Evolutionary conservation across 2,797 vertebrate species (phyloP).

Genomic region (Cynodonichthys magdalenae): DNA sequence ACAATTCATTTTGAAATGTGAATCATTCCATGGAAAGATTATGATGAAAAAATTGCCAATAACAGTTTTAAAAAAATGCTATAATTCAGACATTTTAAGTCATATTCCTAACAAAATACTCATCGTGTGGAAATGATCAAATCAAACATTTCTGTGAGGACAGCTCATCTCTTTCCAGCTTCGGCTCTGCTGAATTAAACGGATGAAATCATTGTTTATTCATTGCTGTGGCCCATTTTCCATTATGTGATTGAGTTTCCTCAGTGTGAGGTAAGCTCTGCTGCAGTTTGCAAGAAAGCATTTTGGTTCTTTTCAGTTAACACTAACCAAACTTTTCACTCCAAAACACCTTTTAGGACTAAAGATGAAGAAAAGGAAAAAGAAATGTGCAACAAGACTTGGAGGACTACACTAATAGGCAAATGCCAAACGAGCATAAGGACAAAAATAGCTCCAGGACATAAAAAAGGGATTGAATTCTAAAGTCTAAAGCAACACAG

Average conservation of each 20-base stretch:
- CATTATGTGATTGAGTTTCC: slow-evolving; percentile 22
- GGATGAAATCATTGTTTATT: slow-evolving; percentile 26
- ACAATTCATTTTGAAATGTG: slow-evolving; percentile 45
- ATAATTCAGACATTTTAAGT: slow-evolving; percentile 22
- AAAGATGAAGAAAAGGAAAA: slow-evolving; percentile 3
- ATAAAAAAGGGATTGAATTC: slow-evolving; percentile 31
- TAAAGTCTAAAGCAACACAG: slow-evolving; percentile 12
- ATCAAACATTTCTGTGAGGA: slow-evolving; percentile 27
- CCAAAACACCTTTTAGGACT: slow-evolving; percentile 20
- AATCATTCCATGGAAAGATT: slow-evolving; percentile 19
- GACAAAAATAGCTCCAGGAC: slow-evolving; percentile 43
- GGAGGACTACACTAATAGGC: slow-evolving; percentile 9
- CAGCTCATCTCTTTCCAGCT: slow-evolving; percentile 16
- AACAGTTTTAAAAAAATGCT: slow-evolving; percentile 24
- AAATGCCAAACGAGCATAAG: slow-evolving; percentile 30
- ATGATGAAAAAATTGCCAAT: slow-evolving; percentile 36
- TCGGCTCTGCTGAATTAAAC: slow-evolving; percentile 22
- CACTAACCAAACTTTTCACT: slow-evolving; percentile 12
- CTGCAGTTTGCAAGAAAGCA: slow-evolving; percentile 18
- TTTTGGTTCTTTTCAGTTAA: slow-evolving; percentile 6
- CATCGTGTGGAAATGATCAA: slow-evolving; percentile 30
- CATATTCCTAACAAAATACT: slow-evolving; percentile 21
- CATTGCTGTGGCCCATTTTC: slow-evolving; percentile 24
- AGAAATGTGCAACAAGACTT: slow-evolving; percentile 13
- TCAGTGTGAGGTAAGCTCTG: slow-evolving; percentile 2